Conservation (phyloP, 2,113 vertebrate genomes). For the Scatophagus argus region DNA sequence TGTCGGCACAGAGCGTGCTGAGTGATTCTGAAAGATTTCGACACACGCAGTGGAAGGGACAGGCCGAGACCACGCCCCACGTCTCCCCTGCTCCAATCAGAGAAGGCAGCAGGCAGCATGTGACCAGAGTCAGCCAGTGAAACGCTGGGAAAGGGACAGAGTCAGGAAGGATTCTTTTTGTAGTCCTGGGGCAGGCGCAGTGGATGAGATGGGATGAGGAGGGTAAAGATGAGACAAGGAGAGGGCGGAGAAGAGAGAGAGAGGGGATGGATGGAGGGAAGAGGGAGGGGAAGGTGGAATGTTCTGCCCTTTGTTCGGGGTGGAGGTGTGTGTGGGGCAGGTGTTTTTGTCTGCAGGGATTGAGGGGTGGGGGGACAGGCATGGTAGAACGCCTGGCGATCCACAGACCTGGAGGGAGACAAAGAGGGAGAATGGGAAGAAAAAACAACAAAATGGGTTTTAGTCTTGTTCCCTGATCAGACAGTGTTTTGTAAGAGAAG, state of each 20-base stretch:
- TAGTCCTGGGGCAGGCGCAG: slow-evolving; percentile 64
- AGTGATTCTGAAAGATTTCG: slow-evolving; percentile 93
- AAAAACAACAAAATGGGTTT: neutral
- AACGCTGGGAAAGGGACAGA: slow-evolving; percentile 56
- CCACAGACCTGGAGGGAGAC: slow-evolving; percentile 82
- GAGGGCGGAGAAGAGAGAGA: slow-evolving; percentile 41
- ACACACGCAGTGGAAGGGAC: slow-evolving; percentile 92
- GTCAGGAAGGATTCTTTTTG: slow-evolving; percentile 56
- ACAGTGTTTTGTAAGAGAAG: slow-evolving; percentile 27
- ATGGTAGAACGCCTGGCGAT: slow-evolving; percentile 83
- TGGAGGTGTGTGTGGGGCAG: slow-evolving; percentile 64
- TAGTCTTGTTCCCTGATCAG: neutral
- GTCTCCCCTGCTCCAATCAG: slow-evolving; percentile 85
- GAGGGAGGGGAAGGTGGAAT: slow-evolving; percentile 22
- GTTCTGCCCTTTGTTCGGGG: slow-evolving; percentile 45
- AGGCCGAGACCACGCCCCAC: slow-evolving; percentile 87
- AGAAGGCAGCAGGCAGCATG: slow-evolving; percentile 81
- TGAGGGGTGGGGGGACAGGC: slow-evolving; percentile 82
- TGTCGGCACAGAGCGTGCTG: slow-evolving; percentile 93
- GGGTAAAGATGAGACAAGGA: slow-evolving; percentile 53
- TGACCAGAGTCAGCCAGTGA: slow-evolving; percentile 81
- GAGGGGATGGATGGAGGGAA: slow-evolving; percentile 51
- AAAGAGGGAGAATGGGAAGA: neutral
- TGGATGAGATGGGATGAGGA: slow-evolving; percentile 60
- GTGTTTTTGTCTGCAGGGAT: slow-evolving; percentile 75